Conservation (phyloP, 2,113 vertebrate species). For the Ictalurus furcatus region DNA sequence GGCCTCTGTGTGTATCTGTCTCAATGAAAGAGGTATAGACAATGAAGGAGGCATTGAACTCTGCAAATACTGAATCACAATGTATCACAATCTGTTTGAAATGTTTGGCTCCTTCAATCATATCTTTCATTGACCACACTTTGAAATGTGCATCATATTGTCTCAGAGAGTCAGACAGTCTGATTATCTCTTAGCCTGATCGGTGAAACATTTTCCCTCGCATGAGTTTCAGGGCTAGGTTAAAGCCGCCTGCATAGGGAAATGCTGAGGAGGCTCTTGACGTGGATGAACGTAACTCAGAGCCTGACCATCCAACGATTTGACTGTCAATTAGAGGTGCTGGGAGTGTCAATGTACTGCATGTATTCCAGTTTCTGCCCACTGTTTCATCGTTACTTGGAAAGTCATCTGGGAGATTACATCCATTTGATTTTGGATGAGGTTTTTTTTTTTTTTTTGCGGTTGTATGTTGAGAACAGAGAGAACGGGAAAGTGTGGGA, state of each 20-base stretch:
- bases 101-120: background rate
- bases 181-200: background rate
- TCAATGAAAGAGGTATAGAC: background rate
- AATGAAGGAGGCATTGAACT: background rate
- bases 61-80: background rate
- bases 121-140: background rate
- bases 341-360: background rate
- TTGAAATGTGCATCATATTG: background rate
- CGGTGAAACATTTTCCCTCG: background rate
- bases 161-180: background rate
- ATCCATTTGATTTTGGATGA: background rate
- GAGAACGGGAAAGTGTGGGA: background rate
- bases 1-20: background rate
- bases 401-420: background rate
- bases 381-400: background rate
- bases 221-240: background rate
- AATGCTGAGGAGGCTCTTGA: conserved; percentile 9
- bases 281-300: background rate
- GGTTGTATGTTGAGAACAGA: background rate
- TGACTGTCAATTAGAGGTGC: conserved; percentile 24
- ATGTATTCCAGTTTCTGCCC: background rate
- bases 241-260: background rate
- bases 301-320: background rate
- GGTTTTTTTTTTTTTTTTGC: background rate
- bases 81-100: background rate